Conservation (phyloP, 2,888 invertebrate genomes). For the Oscheius myriophilus region DNA sequence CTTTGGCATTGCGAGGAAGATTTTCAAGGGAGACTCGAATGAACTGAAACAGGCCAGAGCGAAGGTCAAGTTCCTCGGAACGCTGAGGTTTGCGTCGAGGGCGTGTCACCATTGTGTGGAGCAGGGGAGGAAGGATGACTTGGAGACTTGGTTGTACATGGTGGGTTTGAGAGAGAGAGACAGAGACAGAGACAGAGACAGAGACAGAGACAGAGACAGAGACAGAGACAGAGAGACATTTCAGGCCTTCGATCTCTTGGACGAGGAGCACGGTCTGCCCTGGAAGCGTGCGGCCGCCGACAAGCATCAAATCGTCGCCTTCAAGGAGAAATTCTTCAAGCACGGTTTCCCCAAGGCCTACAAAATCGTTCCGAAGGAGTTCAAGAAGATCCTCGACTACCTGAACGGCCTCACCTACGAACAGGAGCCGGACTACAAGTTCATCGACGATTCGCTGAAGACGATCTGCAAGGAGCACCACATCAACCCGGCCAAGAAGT, state of each 20-base stretch:
- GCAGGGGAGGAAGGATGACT: constrained; percentile 50
- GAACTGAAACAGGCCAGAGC: constrained; percentile 31
- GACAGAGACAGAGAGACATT: too few species aligned
- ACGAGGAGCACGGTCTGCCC: constrained; percentile 39
- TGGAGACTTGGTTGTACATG: constrained; percentile 54
- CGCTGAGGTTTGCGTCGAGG: constrained; percentile 41
- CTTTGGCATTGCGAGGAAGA: constrained; percentile 29
- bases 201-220: too few species aligned
- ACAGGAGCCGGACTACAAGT: constrained; percentile 23
- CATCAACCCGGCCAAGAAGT: constrained; percentile 20
- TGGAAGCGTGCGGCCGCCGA: constrained; percentile 35
- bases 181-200: neutral
- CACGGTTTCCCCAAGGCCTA: constrained; percentile 13
- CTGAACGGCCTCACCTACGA: constrained; percentile 5
- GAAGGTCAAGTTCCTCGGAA: constrained; percentile 52
- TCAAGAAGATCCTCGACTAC: constrained; percentile 23
- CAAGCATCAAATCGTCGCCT: constrained; percentile 27
- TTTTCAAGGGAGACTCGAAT: constrained; percentile 25
- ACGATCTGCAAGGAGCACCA: neutral
- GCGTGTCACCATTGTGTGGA: constrained; percentile 44
- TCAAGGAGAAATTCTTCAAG: constrained; percentile 29
- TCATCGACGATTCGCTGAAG: constrained; percentile 1
- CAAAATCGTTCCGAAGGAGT: constrained; percentile 22
- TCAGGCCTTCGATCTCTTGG: constrained; percentile 42
- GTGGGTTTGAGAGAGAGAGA: neutral